Base-by-base conservation (phyloP, 2,113 vertebrate species). In the Lophochroa leadbeateri region DNA sequence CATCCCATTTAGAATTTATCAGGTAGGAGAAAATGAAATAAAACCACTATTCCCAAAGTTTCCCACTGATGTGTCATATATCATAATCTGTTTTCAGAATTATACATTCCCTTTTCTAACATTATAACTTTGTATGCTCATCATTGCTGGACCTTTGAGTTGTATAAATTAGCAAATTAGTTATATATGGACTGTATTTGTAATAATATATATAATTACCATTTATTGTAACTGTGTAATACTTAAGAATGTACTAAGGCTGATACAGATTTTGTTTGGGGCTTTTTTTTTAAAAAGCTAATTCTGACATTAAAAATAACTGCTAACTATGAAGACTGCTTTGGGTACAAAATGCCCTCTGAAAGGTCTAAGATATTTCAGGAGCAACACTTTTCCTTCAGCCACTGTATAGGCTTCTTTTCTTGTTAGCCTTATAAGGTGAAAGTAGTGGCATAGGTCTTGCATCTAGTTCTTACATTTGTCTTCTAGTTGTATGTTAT, bases 1-100 rank as follows among this genome's bases (percentile, higher is more conserved):
- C 96, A 98, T 99, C 88, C 99, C 99, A 61, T 99, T 99, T 98
- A 99, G 99, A 97, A 99, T 99, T 99, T 99, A 99, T 98, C 99
- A 99, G 99, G 99, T 99, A 98, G 92, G 96, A 97, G 44, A 41
- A 78, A 61, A 77, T 23, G 35, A 86, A 71, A 75, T 72, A 63
- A 91, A 86, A 11, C 16, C 17, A 57, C 16, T 78, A 87, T 52
- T 74, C 90, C 41, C 33, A 29, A 29, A 63, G 11, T 60, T 7
- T 88, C 94, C 24, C 41, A 39, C n/a, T 55, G 61, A 81, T 6
- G 13, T 89, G 39, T 71, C 44, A 24, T 57, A 16, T n/a, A 16
- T 78, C 14, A 7, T 57, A 41, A 52, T 82, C 47, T 88, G 15
- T 35, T 82, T 88, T 53, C 28, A 74, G 61, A 83, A 44, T 93